Evolutionary conservation across 2,888 invertebrate genomes (phyloP), one percentile per base, ranked within the genome.

Genomic region (Andricus curvator): DNA sequence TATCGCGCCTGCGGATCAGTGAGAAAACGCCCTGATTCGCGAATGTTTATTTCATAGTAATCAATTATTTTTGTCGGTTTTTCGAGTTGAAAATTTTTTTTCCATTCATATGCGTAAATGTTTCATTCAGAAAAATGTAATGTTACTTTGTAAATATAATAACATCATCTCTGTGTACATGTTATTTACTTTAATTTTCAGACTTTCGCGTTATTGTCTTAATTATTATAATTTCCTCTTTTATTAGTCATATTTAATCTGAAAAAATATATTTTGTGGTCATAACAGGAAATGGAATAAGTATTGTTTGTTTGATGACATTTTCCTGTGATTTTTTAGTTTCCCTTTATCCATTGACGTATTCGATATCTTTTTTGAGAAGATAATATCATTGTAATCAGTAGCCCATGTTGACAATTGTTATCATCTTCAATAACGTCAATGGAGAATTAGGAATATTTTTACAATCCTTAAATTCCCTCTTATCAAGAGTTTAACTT

Each of bases 21-120:
- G 33, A 56, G 74, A 74, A 74, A 74, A 74, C 74, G 74, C 74
- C 74, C 74, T n/a, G 33, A 33, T 17, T 51, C 20, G 51, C 4
- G n/a, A 37, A n/a, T 41, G 11, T 41, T 41, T 41, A 17, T 20
- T 29, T 41, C n/a, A 4, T 11, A 5, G 13, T 4, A 62, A 62
- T 62, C 60, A 29, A 25, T 62, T 25, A 1, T 62, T 13, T 4
- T 11, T 62, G 13, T 2, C 11, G 25, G 15, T 62, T 22, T 13
- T 62, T 13, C 11, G 25, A 62, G 20, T 62, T 62, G 11, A 22
- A 62, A 25, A 13, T 2, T 13, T 20, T 0, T 51, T 20, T n/a
- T 51, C 1, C 20, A 51, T 6, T 56, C 0, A 56, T 56, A 8
- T 4, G n/a, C 9, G 9, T 56, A 8, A n/a, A 6, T 56, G 8